A percentile compares a stretch with the other conserved stretches of the same genome.
These are phyloP conservation scores for Schrankia costaestrigalis DNA, from an alignment of 2,888 invertebrate genomes.

Conservation along the genomic window DNA sequence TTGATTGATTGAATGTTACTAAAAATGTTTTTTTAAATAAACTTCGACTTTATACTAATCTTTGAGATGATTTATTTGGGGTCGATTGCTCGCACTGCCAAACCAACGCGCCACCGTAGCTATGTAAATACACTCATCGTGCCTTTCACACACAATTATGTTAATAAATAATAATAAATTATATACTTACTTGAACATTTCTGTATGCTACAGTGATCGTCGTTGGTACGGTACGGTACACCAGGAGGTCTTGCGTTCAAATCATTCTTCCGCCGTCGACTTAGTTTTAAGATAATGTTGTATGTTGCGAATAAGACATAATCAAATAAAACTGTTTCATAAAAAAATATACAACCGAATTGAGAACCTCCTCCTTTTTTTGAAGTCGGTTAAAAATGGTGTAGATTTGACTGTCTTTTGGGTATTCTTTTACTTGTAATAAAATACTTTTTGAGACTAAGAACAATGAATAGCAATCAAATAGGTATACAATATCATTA, in stretches of 20 bases:
- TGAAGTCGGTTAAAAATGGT: background rate
- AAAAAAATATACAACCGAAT: no score
- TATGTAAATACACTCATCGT: constrained; percentile 65
- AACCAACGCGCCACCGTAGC: constrained; percentile 59
- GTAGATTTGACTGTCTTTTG: no score
- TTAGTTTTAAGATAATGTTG: constrained; percentile 34
- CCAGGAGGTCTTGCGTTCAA: constrained; percentile 42
- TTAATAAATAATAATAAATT: constrained; percentile 12
- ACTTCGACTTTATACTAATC: no score
- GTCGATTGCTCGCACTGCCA: constrained; percentile 53
- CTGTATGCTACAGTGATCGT: constrained; percentile 67
- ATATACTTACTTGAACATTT: constrained; percentile 29
- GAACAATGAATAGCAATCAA: no score
- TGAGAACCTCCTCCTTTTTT: no score
- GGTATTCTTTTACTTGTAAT: no score
- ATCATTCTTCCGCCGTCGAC: constrained; percentile 49
- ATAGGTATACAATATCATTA: no score
- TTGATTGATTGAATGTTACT: no score
- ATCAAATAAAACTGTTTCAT: background rate
- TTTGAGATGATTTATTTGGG: constrained; percentile 17
- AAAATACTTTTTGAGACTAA: no score
- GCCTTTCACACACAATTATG: constrained; percentile 25
- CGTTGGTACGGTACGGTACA: constrained; percentile 72
- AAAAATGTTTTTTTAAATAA: no score
- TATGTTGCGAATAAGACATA: constrained; percentile 9